Percentiles rank a stretch among this genome's conserved stretches.
These are phyloP conservation scores for Cynocephalus volans DNA, from an alignment of 2,113 vertebrate genomes.

Conservation along the genomic window DNA sequence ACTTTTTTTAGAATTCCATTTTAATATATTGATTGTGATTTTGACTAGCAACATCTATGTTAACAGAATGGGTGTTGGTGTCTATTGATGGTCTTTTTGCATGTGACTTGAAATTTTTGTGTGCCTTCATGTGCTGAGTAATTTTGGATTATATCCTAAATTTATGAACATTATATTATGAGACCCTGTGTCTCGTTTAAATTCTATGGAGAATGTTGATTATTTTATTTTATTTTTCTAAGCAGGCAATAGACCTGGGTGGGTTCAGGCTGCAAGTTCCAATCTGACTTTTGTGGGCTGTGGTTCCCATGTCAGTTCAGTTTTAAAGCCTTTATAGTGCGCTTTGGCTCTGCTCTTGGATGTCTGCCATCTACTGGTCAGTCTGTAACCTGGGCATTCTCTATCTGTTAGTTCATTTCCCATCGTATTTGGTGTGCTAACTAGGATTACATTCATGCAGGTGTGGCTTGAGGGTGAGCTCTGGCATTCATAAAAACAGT, in stretches of 20 bases:
- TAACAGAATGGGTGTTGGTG: background rate
- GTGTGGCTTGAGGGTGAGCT: background rate
- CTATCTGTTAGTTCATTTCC: background rate
- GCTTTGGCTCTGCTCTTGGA: background rate
- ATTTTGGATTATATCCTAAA: conserved; percentile 32
- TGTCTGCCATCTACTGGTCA: background rate
- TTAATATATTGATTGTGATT: background rate
- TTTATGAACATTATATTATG: background rate
- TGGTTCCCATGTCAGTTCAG: background rate
- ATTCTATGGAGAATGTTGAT: background rate
- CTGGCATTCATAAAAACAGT: background rate
- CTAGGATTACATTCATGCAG: background rate
- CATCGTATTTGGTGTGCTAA: background rate
- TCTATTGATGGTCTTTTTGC: background rate
- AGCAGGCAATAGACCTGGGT: background rate
- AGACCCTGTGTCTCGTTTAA: background rate
- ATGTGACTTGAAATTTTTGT: conserved; percentile 16
- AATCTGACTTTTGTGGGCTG: background rate
- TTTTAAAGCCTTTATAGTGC: background rate
- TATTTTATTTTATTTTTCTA: conserved; percentile 2
- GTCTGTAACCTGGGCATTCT: background rate
- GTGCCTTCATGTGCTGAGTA: background rate
- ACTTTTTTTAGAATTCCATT: background rate
- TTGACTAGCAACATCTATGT: background rate
- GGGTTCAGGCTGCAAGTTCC: background rate